Evolutionary conservation across 2,888 invertebrate species (phyloP).

Genomic region (Mesopsocus fuscifrons): DNA sequence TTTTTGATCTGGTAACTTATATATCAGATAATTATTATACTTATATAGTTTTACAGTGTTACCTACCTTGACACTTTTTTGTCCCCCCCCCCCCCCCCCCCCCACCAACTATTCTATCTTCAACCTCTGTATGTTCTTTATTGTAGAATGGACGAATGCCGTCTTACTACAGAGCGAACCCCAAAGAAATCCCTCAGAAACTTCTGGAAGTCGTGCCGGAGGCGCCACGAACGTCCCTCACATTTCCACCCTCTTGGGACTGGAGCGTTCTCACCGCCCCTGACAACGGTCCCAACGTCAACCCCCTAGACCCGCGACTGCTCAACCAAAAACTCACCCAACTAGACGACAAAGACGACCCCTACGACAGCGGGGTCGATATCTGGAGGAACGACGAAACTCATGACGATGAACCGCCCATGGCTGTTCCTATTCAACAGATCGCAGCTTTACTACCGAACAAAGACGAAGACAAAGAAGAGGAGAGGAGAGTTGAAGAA

Average conservation of each 20-base stretch:
- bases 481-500: conserved; percentile 16
- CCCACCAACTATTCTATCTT: not conserved
- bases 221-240: conserved; percentile 56
- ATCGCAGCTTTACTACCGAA: not conserved
- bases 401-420: not conserved
- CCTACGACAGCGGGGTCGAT: not conserved
- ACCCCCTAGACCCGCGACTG: no score
- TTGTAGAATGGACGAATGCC: conserved; percentile 67
- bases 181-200: conserved; percentile 56
- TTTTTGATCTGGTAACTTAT: conserved; percentile 66
- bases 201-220: conserved; percentile 53
- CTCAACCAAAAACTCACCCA: no score
- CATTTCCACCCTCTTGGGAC: conserved; percentile 49
- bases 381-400: not conserved
- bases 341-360: conserved; percentile 3
- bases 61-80: no score
- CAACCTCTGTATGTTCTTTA: no score
- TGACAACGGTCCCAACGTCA: no score
- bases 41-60: no score
- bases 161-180: conserved; percentile 54
- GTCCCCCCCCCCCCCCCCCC: not conserved
- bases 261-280: conserved; percentile 37
- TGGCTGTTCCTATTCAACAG: not conserved
- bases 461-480: conserved; percentile 13
- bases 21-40: no score